Percentiles rank a stretch among this genome's conserved stretches.
These are phyloP conservation scores for Tringa solitaria DNA, from an alignment of 2,113 vertebrate species.

Conservation along the genomic window DNA sequence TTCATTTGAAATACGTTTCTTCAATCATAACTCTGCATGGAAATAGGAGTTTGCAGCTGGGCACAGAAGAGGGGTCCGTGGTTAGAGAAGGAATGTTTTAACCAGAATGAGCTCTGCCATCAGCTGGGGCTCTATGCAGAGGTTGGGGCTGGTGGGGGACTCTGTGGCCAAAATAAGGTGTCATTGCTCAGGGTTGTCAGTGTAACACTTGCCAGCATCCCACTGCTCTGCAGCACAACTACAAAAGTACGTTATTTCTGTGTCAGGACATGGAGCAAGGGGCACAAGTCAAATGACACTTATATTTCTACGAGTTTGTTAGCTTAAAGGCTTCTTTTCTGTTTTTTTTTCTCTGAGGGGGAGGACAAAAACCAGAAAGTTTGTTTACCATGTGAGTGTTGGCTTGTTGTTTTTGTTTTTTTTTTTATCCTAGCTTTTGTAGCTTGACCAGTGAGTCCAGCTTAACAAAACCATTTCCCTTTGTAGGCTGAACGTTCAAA, in stretches of 20 bases:
- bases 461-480: conserved; percentile 56
- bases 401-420: neutral
- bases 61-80: neutral
- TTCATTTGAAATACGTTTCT: conserved; percentile 59
- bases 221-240: neutral
- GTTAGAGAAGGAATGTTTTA: neutral
- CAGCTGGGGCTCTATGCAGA: neutral
- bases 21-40: conserved; percentile 36
- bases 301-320: conserved; percentile 9
- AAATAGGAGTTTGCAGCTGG: conserved; percentile 56
- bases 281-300: neutral
- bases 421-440: conserved; percentile 33
- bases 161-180: neutral
- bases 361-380: neutral
- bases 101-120: neutral
- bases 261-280: neutral
- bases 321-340: neutral
- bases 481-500: conserved; percentile 49
- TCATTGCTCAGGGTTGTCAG: neutral
- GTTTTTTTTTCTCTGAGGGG: neutral
- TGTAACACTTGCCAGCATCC: neutral
- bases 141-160: neutral
- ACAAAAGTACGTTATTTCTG: neutral
- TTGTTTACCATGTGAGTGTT: neutral
- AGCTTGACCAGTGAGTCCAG: conserved; percentile 51